phyloP scores from a whole-genome alignment of 2,888 invertebrate genomes.

The Maniola hyperantus region DNA sequence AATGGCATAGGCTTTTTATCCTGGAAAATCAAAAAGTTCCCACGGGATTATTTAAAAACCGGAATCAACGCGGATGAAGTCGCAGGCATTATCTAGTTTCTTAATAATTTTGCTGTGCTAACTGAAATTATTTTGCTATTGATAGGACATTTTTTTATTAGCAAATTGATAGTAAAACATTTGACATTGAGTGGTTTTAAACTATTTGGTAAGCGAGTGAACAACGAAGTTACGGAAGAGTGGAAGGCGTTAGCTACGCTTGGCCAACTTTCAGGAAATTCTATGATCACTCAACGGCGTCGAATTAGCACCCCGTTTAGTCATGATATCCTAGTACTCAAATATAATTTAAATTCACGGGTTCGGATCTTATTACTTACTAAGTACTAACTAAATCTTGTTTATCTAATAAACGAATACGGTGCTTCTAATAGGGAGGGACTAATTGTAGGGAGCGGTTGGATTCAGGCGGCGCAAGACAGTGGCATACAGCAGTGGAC shows the following conservation, averaged over 20 bases:
- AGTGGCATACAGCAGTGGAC: too few species aligned
- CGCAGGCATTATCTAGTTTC: too few species aligned
- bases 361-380: not conserved
- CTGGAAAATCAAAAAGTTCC: too few species aligned
- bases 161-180: slow-evolving; percentile 15
- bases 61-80: too few species aligned
- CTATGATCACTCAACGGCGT: slow-evolving; percentile 20
- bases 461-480: too few species aligned
- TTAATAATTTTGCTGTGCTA: not conserved
- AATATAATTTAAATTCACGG: not conserved
- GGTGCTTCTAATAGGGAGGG: too few species aligned
- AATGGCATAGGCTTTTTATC: too few species aligned
- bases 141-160: not conserved
- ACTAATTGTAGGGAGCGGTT: too few species aligned
- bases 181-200: slow-evolving; percentile 24
- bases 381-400: too few species aligned
- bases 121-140: not conserved
- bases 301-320: slow-evolving; percentile 17
- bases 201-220: slow-evolving; percentile 14
- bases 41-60: too few species aligned
- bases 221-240: slow-evolving; percentile 34
- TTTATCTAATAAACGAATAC: too few species aligned
- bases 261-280: slow-evolving; percentile 30
- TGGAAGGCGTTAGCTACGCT: slow-evolving; percentile 24
- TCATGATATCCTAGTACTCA: slow-evolving; percentile 13